phyloP scores from a whole-genome alignment of 2,888 invertebrate genomes.

The Andrena marginata region DNA sequence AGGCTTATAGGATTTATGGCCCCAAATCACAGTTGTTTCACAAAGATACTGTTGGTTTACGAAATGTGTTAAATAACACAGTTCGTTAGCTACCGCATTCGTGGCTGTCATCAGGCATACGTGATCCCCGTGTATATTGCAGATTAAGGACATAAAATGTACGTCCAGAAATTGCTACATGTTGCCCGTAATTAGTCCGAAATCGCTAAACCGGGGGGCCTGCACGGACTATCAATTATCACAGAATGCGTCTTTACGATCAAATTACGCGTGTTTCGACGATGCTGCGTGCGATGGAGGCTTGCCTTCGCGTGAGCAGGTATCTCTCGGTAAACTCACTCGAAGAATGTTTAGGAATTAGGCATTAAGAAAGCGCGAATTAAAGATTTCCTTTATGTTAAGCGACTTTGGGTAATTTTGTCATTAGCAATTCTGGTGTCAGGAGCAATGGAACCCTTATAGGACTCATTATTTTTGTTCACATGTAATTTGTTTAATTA shows the following conservation, averaged over 20 bases:
- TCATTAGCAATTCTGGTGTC: no score
- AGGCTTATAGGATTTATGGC: not conserved
- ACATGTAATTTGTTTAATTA: not conserved
- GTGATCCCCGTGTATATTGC: slow-evolving; percentile 14
- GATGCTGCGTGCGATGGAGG: not conserved
- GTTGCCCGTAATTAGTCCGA: slow-evolving; percentile 20
- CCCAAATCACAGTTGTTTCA: not conserved
- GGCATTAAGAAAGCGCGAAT: no score
- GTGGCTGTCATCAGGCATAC: slow-evolving; percentile 4
- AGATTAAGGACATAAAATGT: slow-evolving; percentile 25
- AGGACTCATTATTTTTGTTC: no score
- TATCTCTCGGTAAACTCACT: not conserved
- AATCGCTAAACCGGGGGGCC: slow-evolving; percentile 16
- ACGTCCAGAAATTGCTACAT: not conserved
- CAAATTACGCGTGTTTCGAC: slow-evolving; percentile 14
- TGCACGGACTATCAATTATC: slow-evolving; percentile 32
- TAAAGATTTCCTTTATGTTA: no score
- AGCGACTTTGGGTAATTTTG: no score
- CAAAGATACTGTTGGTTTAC: not conserved
- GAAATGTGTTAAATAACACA: slow-evolving; percentile 11
- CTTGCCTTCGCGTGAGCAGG: not conserved
- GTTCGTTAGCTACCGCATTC: not conserved
- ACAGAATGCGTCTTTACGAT: slow-evolving; percentile 59
- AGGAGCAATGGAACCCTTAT: no score
- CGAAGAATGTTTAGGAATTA: not conserved